Conservation (phyloP, 2,113 vertebrate species). For the Syngnathus floridae region DNA sequence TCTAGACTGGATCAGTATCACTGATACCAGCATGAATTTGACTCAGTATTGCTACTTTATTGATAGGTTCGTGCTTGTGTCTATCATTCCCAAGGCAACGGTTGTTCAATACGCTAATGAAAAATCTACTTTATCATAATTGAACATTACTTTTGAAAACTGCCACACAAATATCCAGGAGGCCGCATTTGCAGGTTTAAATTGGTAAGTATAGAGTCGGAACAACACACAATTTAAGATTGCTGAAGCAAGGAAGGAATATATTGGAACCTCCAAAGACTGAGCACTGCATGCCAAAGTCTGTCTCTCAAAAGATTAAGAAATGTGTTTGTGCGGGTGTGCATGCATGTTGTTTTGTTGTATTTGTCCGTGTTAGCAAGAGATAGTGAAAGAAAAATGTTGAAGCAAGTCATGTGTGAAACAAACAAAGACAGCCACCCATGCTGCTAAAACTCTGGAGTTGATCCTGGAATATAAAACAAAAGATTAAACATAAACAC, state of each 20-base stretch:
- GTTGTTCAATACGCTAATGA: constrained; percentile 37
- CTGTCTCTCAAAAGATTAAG: constrained; percentile 28
- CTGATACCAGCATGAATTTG: no score
- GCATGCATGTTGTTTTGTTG: constrained; percentile 10
- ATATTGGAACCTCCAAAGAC: constrained; percentile 43
- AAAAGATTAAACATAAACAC: constrained; percentile 22
- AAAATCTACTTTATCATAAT: constrained; percentile 63
- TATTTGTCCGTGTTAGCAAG: constrained; percentile 12
- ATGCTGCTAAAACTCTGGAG: constrained; percentile 13
- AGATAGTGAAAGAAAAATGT: constrained; percentile 22
- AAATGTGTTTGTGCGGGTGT: constrained; percentile 12
- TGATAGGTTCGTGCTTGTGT: neutral
- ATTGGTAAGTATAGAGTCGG: constrained; percentile 10
- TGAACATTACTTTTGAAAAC: constrained; percentile 67
- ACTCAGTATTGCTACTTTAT: neutral
- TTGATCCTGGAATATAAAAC: constrained; percentile 17
- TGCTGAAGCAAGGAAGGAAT: constrained; percentile 33
- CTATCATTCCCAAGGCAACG: constrained; percentile 26
- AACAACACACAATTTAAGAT: constrained; percentile 27
- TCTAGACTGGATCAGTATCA: no score
- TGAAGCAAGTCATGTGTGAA: constrained; percentile 44
- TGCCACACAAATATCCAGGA: constrained; percentile 48
- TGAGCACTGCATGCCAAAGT: constrained; percentile 7
- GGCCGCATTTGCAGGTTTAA: constrained; percentile 50
- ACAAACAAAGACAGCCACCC: constrained; percentile 26